phyloP scores from a whole-genome alignment of 2,888 invertebrate species.

The Mesoligia furuncula region DNA sequence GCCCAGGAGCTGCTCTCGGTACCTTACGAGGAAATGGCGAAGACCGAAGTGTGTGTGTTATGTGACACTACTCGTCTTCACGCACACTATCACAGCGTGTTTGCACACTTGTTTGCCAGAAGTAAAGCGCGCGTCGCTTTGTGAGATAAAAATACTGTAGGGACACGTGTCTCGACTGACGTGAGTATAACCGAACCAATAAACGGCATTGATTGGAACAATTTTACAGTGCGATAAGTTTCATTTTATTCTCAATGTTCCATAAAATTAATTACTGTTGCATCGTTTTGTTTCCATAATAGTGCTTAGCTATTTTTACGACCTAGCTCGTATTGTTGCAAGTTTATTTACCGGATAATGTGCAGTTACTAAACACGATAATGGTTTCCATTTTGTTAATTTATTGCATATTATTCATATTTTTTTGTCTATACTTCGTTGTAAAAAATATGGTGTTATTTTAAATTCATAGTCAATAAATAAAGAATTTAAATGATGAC shows the following conservation, averaged over 20 bases:
- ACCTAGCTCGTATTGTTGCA: constrained; percentile 43
- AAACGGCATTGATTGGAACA: constrained; percentile 31
- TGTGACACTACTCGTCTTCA: not conserved
- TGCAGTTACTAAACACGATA: constrained; percentile 15
- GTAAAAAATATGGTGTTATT: not conserved
- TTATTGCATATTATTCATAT: constrained; percentile 17
- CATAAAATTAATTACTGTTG: constrained; percentile 48
- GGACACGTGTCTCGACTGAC: not conserved
- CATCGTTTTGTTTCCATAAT: constrained; percentile 27
- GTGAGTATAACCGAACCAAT: not conserved
- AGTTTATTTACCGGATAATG: constrained; percentile 42
- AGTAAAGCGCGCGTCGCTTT: not conserved
- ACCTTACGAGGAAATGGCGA: not conserved
- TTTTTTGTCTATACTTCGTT: not conserved
- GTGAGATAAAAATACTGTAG: not conserved
- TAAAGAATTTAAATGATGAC: not conserved
- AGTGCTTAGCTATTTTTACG: constrained; percentile 40
- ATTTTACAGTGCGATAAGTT: constrained; percentile 32
- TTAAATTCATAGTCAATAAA: not conserved
- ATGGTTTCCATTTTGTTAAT: constrained; percentile 24
- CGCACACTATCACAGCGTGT: not conserved
- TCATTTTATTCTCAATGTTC: constrained; percentile 24
- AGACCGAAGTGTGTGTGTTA: not conserved
- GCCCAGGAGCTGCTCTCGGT: not conserved
- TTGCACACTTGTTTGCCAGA: not conserved